Conservation (phyloP, 2,888 invertebrate species). For the Drosophila suboccidentalis region DNA sequence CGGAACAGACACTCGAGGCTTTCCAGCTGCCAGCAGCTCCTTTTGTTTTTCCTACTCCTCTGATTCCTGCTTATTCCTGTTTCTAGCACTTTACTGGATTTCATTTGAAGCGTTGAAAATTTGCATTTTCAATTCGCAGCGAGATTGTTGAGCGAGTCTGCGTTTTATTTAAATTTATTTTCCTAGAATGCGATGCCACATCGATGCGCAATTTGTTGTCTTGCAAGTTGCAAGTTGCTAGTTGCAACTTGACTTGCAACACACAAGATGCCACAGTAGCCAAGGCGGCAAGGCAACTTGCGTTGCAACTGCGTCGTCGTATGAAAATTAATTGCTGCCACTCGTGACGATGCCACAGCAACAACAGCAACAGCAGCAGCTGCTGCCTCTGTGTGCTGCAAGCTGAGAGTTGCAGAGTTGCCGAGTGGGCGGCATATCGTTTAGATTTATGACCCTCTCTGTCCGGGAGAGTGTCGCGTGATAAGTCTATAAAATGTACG, state of each 20-base stretch:
- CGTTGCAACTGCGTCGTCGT: slow-evolving; percentile 59
- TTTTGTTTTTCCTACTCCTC: not conserved
- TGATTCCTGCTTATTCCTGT: not conserved
- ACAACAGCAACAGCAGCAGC: slow-evolving; percentile 1
- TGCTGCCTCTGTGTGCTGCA: slow-evolving; percentile 14
- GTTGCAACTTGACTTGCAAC: slow-evolving; percentile 38
- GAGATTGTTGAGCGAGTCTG: slow-evolving; percentile 13
- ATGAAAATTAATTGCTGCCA: slow-evolving; percentile 82
- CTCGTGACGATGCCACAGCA: slow-evolving; percentile 68
- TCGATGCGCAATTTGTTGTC: slow-evolving; percentile 80
- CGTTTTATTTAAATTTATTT: slow-evolving; percentile 82
- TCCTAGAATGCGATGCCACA: slow-evolving; percentile 76
- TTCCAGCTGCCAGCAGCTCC: slow-evolving; percentile 6
- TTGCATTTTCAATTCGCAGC: slow-evolving; percentile 68
- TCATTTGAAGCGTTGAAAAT: slow-evolving; percentile 62
- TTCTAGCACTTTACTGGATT: slow-evolving; percentile 50
- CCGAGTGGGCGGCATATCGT: slow-evolving; percentile 77
- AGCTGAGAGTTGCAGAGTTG: slow-evolving; percentile 44
- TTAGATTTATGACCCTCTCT: slow-evolving; percentile 67
- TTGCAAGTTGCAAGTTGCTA: slow-evolving; percentile 46
- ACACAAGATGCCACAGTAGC: slow-evolving; percentile 26
- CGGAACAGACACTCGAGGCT: slow-evolving; percentile 37
- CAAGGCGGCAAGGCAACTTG: slow-evolving; percentile 15
- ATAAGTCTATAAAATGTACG: slow-evolving; percentile 78
- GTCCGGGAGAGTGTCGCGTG: slow-evolving; percentile 67